Base-by-base conservation (phyloP, 1,140 invertebrate species). In the Bombus cullumanus region DNA sequence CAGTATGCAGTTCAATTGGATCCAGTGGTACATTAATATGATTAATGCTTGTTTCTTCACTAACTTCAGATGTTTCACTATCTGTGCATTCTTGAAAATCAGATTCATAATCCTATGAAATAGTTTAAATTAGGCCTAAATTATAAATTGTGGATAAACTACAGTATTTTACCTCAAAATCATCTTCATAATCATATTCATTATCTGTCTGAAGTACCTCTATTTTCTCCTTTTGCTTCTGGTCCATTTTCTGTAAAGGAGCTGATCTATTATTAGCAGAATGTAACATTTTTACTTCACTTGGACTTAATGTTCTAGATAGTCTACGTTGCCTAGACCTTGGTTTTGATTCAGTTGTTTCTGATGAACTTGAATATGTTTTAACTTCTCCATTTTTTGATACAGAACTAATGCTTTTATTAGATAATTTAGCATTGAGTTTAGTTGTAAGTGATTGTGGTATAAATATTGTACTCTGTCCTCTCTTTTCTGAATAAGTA, bases 21-120 rank as follows among this genome's bases (percentile, higher is more conserved):
- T 95, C 93, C 25, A 92, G 4, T 13, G 82, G 83, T 5, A 84
- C 39, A 81, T 69, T 92, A 68, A 76, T 93, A 66, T 89, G 88
- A 69, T 82, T 90, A 43, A 88, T 90, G 3, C 88, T 90, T 25
- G 92, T 90, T 59, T 92, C 91, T 85, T 95, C 94, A 47, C 93
- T 94, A 66, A 95, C 93, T 81, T 93, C 89, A 15, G 94, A 94
- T 81, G 86, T 83, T 62, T 94, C 94, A 71, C 92, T 93, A 25
- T 95, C 94, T 18, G 93, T 93, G n/a, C 93, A 94, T 83, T 95
- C 95, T 93, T 95, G 95, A 95, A 96, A 96, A 92, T 97, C 94
- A 81, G 96, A 95, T 91, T 96, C 93, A 92, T 96, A 95, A 91
- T 96, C 95, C 95, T 96, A 47, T 39, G 91, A 89, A 75, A 64